Evolutionary conservation across 2,113 vertebrate genomes (phyloP).

Genomic region (Rhinoderma darwinii): DNA sequence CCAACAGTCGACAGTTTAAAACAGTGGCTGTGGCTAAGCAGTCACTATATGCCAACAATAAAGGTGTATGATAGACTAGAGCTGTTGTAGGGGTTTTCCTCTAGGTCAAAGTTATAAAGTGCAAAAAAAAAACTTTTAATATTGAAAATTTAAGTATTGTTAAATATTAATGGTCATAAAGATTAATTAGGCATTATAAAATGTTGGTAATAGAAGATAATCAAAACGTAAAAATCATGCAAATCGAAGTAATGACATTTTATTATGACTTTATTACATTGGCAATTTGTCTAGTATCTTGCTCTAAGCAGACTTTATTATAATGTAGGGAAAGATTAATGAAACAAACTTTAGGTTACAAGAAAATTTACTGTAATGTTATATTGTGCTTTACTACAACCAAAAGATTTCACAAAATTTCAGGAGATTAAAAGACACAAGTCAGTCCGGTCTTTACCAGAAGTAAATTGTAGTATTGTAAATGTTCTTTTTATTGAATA

Average conservation of each 20-base stretch:
- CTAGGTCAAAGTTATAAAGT: no score
- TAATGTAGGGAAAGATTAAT: not conserved
- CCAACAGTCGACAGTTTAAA: no score
- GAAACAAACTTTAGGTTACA: not conserved
- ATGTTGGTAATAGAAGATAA: not conserved
- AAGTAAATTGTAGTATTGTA: not conserved
- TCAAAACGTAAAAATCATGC: not conserved
- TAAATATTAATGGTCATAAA: not conserved
- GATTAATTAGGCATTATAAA: not conserved
- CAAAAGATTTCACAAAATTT: not conserved
- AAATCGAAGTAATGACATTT: constrained; percentile 2
- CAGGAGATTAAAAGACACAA: not conserved
- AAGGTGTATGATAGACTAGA: no score
- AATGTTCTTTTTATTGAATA: no score
- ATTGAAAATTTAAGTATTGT: not conserved
- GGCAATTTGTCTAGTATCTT: not conserved
- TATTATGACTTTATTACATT: constrained; percentile 16
- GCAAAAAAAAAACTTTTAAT: not conserved
- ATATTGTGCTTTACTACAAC: not conserved
- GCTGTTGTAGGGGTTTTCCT: no score
- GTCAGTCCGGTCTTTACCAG: not conserved
- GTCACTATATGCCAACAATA: no score
- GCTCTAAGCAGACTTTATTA: not conserved
- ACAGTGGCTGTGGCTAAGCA: no score
- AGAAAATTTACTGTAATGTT: not conserved